These are phyloP conservation scores for Takifugu ocellatus DNA, from an alignment of 2,797 vertebrate genomes.

Conservation along the genomic window DNA sequence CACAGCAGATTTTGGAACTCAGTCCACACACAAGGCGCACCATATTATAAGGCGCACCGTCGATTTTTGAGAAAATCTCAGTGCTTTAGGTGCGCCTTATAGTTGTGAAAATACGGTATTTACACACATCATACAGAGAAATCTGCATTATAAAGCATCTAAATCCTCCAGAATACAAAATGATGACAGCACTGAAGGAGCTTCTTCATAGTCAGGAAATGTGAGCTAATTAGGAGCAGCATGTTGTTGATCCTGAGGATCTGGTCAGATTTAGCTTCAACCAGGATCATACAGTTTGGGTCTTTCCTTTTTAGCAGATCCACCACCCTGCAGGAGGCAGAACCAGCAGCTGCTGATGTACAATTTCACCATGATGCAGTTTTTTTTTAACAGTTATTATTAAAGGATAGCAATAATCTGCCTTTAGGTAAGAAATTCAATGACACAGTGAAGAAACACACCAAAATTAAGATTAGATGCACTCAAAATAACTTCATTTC, in stretches of 20 bases:
- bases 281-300: conserved; percentile 69
- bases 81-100: too few species aligned
- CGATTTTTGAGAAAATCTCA: too few species aligned
- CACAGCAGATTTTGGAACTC: too few species aligned
- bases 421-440: conserved; percentile 42
- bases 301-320: conserved; percentile 68
- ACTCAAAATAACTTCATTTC: background rate
- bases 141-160: background rate
- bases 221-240: conserved; percentile 71
- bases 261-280: conserved; percentile 77
- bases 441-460: conserved; percentile 38
- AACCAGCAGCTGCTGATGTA: background rate
- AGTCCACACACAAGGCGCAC: too few species aligned
- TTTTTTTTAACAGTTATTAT: background rate
- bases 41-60: too few species aligned
- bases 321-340: conserved; percentile 55
- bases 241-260: conserved; percentile 73
- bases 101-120: background rate
- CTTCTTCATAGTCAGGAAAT: conserved; percentile 74
- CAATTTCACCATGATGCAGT: background rate
- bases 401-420: conserved; percentile 57
- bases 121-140: background rate
- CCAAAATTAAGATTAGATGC: background rate
- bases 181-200: conserved; percentile 73
- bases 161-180: conserved; percentile 25